Conservation (phyloP, 2,888 invertebrate genomes). For the Rhaphigaster nebulosa region DNA sequence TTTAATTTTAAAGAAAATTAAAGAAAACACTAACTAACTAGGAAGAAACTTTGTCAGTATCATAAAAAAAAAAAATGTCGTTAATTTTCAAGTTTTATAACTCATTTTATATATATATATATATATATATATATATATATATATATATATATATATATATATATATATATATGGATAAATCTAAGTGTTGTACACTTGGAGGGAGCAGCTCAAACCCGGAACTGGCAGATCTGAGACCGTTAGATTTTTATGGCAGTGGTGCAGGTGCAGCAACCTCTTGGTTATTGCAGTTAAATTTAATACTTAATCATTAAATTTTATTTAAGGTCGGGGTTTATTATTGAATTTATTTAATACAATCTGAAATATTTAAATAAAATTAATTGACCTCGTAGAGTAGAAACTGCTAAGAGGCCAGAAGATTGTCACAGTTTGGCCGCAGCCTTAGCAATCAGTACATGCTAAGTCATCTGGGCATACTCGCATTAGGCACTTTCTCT, state of each 20-base stretch:
- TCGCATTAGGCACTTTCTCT: neutral
- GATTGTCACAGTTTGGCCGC: neutral
- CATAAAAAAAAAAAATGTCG: no score
- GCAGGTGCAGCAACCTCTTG: neutral
- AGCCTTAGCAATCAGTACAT: neutral
- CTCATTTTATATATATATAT: no score
- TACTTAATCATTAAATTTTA: neutral
- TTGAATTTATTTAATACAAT: no score
- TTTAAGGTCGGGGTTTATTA: no score
- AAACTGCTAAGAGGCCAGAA: neutral
- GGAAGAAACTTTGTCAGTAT: no score
- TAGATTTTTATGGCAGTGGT: constrained; percentile 6
- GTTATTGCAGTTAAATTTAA: neutral
- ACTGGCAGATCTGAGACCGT: neutral
- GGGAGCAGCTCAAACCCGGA: neutral
- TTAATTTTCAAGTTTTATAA: no score
- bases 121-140: no score
- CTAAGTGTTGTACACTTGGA: neutral
- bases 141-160: no score
- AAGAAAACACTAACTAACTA: no score
- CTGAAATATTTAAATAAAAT: neutral
- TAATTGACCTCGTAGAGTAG: neutral
- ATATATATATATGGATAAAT: neutral
- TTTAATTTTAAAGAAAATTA: no score
- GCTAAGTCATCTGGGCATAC: neutral